Base-by-base conservation (phyloP, 2,113 vertebrate species). In the Corythaixoides concolor region DNA sequence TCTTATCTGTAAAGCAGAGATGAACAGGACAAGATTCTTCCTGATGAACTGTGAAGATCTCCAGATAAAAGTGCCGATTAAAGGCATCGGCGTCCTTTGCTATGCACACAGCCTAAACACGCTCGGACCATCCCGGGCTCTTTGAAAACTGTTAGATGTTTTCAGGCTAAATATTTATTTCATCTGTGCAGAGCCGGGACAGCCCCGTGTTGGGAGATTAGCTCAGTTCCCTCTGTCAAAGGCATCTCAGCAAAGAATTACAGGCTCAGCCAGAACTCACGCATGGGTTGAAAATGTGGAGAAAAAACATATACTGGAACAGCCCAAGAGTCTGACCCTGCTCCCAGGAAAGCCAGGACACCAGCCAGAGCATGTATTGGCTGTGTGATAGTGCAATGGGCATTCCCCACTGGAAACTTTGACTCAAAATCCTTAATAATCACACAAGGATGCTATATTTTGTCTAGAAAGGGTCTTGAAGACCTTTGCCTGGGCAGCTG, bases 101-200 rank as follows among this genome's bases (percentile, higher is more conserved):
- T 94, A 10, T 68, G 83, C 76, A 23, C 8, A 0, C 75, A 90
- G 77, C 50, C 94, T 96, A 93, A 93, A 96, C 90, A 95, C 0
- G 3, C 86, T 72, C 0, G 5, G 55, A 82, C 90, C 39, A 27
- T 50, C 47, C 75, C 0, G 0, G 21, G 52, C 67, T 35, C 88
- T 94, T 94, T 92, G 90, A 94, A 96, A 96, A 89, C 95, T 96
- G 93, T 89, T 87, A 92, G 76, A 96, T 84, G 73, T 80, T 90
- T 75, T 68, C 27, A 72, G 93, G 76, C 49, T 95, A 93, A 95
- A 95, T 94, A 72, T 96, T 96, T 96, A 92, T 90, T 95, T 92
- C 63, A 89, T 95, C 69, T 53, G 37, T 0, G 2, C 26, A 37
- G 69, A 77, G 87, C 75, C 0, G 2, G 47, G 85, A 77, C 59